Evolutionary conservation across 2,888 invertebrate species (phyloP).

Genomic region (Aricia artaxerxes): DNA sequence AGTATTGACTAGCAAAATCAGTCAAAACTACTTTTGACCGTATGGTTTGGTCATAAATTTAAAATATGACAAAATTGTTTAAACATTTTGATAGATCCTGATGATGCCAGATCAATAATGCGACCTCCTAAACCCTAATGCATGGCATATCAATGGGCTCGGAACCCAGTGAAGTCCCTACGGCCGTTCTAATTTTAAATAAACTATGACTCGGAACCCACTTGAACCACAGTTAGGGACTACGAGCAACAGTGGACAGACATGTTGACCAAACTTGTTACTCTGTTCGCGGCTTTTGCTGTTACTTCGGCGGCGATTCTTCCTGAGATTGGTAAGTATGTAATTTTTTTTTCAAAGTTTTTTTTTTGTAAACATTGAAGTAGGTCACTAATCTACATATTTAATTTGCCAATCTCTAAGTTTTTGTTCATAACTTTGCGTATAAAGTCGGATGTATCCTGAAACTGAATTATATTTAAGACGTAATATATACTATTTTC

Average conservation of each 20-base stretch:
- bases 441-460: too few species aligned
- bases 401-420: too few species aligned
- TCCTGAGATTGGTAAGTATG: background rate
- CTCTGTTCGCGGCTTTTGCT: background rate
- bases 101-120: background rate
- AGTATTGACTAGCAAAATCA: too few species aligned
- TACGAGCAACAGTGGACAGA: background rate
- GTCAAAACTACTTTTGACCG: too few species aligned
- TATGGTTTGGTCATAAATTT: too few species aligned
- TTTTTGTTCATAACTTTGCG: too few species aligned
- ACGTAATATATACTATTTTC: too few species aligned
- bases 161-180: background rate
- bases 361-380: too few species aligned
- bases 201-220: background rate
- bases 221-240: background rate
- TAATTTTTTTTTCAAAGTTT: background rate
- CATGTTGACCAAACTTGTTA: background rate
- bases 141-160: background rate
- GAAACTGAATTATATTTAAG: too few species aligned
- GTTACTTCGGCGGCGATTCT: background rate
- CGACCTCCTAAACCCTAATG: background rate
- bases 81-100: too few species aligned
- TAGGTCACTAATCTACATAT: too few species aligned
- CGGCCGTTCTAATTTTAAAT: constrained; percentile 2
- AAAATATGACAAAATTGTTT: too few species aligned